phyloP scores from a whole-genome alignment of 2,113 vertebrate species.

The Terrapene triunguis region DNA sequence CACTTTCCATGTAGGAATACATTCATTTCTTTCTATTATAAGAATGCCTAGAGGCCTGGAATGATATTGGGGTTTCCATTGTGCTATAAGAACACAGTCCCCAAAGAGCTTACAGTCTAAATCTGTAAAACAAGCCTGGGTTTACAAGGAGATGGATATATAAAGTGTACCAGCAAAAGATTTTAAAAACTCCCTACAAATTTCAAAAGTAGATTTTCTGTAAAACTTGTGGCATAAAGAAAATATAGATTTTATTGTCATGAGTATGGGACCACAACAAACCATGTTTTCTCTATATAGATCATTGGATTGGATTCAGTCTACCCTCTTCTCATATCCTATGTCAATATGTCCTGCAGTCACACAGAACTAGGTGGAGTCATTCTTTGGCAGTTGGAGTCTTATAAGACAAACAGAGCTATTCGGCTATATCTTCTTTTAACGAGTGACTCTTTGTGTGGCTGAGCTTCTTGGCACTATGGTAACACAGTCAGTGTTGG shows the following conservation, averaged over 20 bases:
- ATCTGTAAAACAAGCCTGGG: neutral
- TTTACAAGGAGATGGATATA: neutral
- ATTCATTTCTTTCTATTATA: neutral
- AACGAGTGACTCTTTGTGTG: neutral
- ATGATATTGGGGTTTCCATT: neutral
- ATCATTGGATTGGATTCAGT: neutral
- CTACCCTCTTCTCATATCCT: neutral
- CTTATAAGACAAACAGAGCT: no score
- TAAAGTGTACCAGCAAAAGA: neutral
- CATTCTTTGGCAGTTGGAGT: neutral
- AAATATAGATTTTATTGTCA: neutral
- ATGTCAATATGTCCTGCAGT: neutral
- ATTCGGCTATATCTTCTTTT: neutral
- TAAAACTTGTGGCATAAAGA: neutral
- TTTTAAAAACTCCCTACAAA: neutral
- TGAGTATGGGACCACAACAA: neutral
- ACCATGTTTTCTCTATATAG: neutral
- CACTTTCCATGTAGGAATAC: neutral
- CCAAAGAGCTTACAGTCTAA: slow-evolving; percentile 4
- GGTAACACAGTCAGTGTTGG: neutral
- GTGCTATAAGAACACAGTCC: neutral
- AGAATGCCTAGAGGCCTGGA: slow-evolving; percentile 1
- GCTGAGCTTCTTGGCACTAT: neutral
- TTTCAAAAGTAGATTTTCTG: neutral
- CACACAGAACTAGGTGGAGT: neutral